These are phyloP conservation scores for Limonius californicus DNA, from an alignment of 1,140 invertebrate species.

Conservation along the genomic window DNA sequence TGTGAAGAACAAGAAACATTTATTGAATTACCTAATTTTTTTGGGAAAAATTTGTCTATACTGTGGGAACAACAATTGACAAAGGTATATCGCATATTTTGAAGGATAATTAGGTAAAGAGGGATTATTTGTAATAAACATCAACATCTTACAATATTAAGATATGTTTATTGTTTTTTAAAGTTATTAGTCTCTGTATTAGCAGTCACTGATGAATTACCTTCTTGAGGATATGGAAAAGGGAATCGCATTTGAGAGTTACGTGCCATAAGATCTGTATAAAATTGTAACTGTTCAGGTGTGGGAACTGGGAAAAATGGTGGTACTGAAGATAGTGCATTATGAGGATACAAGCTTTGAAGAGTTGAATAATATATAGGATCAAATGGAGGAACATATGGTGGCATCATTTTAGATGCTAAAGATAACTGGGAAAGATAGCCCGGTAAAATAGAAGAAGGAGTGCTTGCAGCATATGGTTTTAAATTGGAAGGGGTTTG, in stretches of 20 bases:
- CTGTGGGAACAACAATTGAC: slow-evolving; percentile 8
- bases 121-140: background rate
- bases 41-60: too few relatives aligned
- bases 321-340: slow-evolving; percentile 25
- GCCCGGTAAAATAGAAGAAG: slow-evolving; percentile 12
- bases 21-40: too few relatives aligned
- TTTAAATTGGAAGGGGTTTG: slow-evolving; percentile 9
- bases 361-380: slow-evolving; percentile 43
- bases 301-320: slow-evolving; percentile 37
- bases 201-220: slow-evolving; percentile 15
- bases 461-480: background rate
- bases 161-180: slow-evolving; percentile 30
- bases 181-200: slow-evolving; percentile 23
- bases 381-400: slow-evolving; percentile 42
- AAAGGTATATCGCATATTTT: slow-evolving; percentile 5
- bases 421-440: slow-evolving; percentile 12
- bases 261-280: slow-evolving; percentile 45
- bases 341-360: slow-evolving; percentile 34
- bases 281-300: slow-evolving; percentile 48
- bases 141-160: slow-evolving; percentile 18
- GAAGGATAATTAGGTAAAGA: slow-evolving; percentile 16
- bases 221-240: slow-evolving; percentile 29
- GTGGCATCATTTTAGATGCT: slow-evolving; percentile 24
- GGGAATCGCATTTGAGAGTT: slow-evolving; percentile 31
- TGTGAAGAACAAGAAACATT: too few relatives aligned